Base-by-base conservation (phyloP, 2,888 invertebrate genomes). In the Actias luna region DNA sequence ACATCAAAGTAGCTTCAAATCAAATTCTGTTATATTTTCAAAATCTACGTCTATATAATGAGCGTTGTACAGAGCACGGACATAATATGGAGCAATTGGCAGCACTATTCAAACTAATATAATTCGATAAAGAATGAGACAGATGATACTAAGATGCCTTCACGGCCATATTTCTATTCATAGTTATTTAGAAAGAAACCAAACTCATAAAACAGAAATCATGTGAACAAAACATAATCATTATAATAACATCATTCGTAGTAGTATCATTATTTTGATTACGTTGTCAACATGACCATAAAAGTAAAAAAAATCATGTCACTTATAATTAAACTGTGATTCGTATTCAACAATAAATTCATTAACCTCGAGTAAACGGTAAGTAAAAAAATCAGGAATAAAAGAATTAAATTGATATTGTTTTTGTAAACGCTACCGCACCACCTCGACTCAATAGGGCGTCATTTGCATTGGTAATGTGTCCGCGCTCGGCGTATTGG, bases 391-490 rank as follows among this genome's bases (percentile, higher is more conserved):
- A 46, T 29, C 18, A 33, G 14, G 33, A 33, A 50, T 10, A 35
- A 36, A 16, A 5, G 12, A 18, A 42, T 18, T 14, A 10, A 36
- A 39, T 16, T 42, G 16, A 42, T 35, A 64, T 64, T 66, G 67
- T 64, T 69, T 73, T 59, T 83, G 80, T 78, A 59, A 66, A 72
- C 89, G 67, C 69, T 90, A 80, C 82, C 42, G 65, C 59, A 68
- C 67, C 70, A 70, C 76, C 71, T 73, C 75, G 78, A 73, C 84
- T 87, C 88, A 86, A 87, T 87, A 87, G 82, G 87, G 86, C 87
- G 84, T 88, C 89, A 90, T 92, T 92, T 91, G 89, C 91, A 92
- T 91, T 89, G 90, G 88, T 89, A 91, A 92, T 91, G 76, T 68
- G 87, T 78, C 79, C 76, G 69, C 74, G 76, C 74, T 65, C 74